Evolutionary conservation across 2,888 invertebrate genomes (phyloP).

Genomic region (Apamea anceps): DNA sequence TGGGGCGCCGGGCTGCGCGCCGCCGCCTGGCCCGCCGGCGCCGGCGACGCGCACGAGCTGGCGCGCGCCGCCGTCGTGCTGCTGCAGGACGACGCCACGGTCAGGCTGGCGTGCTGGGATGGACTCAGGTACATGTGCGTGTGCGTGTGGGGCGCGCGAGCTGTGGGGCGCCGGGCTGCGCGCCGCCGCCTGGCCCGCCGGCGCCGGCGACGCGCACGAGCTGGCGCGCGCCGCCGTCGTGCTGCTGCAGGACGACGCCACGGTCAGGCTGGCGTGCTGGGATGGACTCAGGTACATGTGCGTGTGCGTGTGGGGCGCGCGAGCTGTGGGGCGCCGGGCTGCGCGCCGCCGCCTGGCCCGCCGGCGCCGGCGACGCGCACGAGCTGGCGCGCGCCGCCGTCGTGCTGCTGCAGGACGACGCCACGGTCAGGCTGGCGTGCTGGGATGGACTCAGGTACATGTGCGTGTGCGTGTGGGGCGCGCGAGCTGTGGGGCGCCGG

Average conservation of each 20-base stretch:
- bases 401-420: constrained; percentile 74
- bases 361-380: constrained; percentile 68
- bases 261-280: constrained; percentile 74
- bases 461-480: no score
- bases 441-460: no score
- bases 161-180: constrained; percentile 92
- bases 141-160: constrained; percentile 82
- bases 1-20: constrained; percentile 91
- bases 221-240: constrained; percentile 70
- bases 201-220: constrained; percentile 73
- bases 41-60: constrained; percentile 74
- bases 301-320: no score
- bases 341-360: constrained; percentile 53
- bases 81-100: constrained; percentile 71
- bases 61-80: constrained; percentile 71
- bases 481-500: no score
- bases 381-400: constrained; percentile 72
- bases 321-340: constrained; percentile 93
- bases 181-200: constrained; percentile 51
- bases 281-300: no score
- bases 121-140: no score
- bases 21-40: constrained; percentile 49
- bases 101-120: constrained; percentile 74
- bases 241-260: constrained; percentile 72
- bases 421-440: constrained; percentile 71